phyloP scores from a whole-genome alignment of 2,113 vertebrate species.

The Formicarius rufipectus region DNA sequence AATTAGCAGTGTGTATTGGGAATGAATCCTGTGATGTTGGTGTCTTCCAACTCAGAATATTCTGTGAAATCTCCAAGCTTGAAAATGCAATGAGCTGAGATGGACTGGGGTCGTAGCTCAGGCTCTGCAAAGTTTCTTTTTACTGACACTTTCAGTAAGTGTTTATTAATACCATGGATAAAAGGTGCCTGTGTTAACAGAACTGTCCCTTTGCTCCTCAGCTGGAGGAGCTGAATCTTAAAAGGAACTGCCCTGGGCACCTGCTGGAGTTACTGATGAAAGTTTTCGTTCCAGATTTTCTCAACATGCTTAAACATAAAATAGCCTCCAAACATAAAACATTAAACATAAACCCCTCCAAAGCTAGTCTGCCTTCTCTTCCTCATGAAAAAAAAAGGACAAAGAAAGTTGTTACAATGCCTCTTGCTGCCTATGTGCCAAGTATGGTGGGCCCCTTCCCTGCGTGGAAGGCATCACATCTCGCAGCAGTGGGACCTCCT shows the following conservation, averaged over 20 bases:
- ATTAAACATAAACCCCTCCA: background rate
- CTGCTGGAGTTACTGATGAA: conserved; percentile 32
- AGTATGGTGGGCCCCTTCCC: rapidly evolving
- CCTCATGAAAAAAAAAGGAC: background rate
- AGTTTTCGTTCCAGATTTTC: conserved; percentile 41
- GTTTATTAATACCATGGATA: background rate
- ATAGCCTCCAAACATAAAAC: no score
- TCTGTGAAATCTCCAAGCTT: background rate
- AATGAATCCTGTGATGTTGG: background rate
- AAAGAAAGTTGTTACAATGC: background rate
- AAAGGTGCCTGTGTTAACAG: conserved; percentile 4
- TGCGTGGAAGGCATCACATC: background rate
- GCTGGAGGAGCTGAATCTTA: background rate
- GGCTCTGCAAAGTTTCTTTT: conserved; percentile 24
- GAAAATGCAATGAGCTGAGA: background rate
- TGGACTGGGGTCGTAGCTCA: background rate
- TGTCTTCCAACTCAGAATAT: background rate
- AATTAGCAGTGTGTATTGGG: background rate
- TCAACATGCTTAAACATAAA: background rate
- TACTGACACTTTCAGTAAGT: conserved; percentile 30
- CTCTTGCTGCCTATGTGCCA: background rate
- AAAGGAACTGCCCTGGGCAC: conserved; percentile 36
- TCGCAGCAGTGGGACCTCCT: background rate
- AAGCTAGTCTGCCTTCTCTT: background rate
- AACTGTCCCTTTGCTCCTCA: background rate